Base-by-base conservation (phyloP, 2,113 vertebrate genomes). In the Grus americana region DNA sequence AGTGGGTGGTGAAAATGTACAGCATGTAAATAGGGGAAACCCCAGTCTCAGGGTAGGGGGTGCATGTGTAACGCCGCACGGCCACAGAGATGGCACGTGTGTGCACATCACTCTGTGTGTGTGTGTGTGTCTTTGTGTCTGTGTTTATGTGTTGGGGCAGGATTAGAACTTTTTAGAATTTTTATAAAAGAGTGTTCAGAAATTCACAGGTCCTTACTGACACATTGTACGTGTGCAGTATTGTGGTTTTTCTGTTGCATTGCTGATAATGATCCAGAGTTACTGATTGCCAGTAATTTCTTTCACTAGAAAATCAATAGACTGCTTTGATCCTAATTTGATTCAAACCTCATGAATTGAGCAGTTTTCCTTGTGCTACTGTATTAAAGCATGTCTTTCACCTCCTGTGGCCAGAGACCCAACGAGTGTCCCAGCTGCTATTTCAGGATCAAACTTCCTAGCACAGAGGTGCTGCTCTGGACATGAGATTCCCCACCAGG, bases 21-120 rank as follows among this genome's bases (percentile, higher is more conserved):
- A 12, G 3, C 8, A 17, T 67, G 36, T 5, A 57, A 66, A 70
- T 2, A 2, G 9, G 36, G 3, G 14, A 79, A 16, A 18, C 3
- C 26, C 21, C 12, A 13, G 34, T 21, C 9, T 32, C 6, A 62
- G 34, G 22, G 21, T 24, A 71, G 17, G 32, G 32, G 3, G 21
- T 59, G 36, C 11, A 19, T 0, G 2, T 47, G 22, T 67, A 79
- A 61, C 14, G n/a, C 32, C 3, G 4, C 40, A 70, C 0, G 3
- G 11, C 6, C 14, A 50, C 36, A 59, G 44, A 54, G 20, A 78
- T 5, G 10, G 18, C 13, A 23, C 1, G 2, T 2, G 1, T 19
- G 26, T 36, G n/a, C 27, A 50, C 1, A 7, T n/a, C 27, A 38
- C 18, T 61, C 10, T 75, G 11, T 34, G 2, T 20, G 47, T 46